Percentiles rank a stretch among this genome's conserved stretches.
phyloP scores from a whole-genome alignment of 2,797 vertebrate genomes.

The Oreonectes daqikongensis region DNA sequence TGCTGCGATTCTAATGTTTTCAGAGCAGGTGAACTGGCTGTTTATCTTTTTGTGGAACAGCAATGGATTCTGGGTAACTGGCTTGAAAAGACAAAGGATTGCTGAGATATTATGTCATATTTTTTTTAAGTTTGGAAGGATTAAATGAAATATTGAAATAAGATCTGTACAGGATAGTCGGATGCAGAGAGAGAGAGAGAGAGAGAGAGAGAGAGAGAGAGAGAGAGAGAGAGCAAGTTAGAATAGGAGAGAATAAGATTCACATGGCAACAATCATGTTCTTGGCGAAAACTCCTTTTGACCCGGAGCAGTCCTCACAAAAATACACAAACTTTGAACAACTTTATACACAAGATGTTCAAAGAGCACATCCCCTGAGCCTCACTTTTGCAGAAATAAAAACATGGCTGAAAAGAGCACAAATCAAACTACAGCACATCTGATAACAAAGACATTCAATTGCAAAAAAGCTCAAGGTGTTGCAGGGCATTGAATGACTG shows the following conservation, averaged over 20 bases:
- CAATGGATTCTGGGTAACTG: slow-evolving; percentile 22
- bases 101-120: slow-evolving; percentile 37
- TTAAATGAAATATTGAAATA: slow-evolving; percentile 34
- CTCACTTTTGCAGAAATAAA: too few species aligned
- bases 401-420: too few species aligned
- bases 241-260: slow-evolving; percentile 5
- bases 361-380: too few species aligned
- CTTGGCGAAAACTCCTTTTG: slow-evolving; percentile 10
- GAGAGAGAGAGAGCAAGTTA: background rate
- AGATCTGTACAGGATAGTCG: background rate
- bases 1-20: slow-evolving; percentile 4
- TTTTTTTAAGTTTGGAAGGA: slow-evolving; percentile 18
- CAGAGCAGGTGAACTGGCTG: background rate
- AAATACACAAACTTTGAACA: slow-evolving; percentile 4
- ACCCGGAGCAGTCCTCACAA: background rate
- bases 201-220: too few species aligned
- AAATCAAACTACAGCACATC: too few species aligned
- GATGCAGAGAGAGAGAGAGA: background rate
- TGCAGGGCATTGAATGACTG: too few species aligned
- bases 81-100: slow-evolving; percentile 16
- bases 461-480: too few species aligned
- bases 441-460: too few species aligned
- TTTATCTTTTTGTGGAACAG: slow-evolving; percentile 18
- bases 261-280: slow-evolving; percentile 35
- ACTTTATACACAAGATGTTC: slow-evolving; percentile 14